phyloP scores from a whole-genome alignment of 1,140 invertebrate genomes.

The Aphidius gifuensis region DNA sequence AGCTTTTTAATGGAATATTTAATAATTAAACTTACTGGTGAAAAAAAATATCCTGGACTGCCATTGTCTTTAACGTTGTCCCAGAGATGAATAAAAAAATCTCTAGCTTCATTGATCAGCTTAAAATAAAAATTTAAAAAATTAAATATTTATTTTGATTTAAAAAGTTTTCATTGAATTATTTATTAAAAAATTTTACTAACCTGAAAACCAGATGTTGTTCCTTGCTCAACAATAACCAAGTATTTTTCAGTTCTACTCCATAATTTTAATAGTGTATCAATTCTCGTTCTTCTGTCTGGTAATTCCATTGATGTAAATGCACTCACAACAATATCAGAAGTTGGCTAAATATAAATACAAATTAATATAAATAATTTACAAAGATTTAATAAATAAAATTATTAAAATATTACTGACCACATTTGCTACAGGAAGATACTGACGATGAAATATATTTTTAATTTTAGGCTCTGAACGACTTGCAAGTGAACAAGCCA shows the following conservation, averaged over 20 bases:
- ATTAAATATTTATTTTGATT: constrained; percentile 13
- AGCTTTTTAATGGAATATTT: no score
- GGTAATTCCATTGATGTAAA: constrained; percentile 80
- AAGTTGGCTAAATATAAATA: constrained; percentile 59
- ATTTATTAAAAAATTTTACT: constrained; percentile 15
- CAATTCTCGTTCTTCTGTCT: constrained; percentile 62
- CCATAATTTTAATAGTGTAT: constrained; percentile 78
- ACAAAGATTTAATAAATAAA: constrained; percentile 14
- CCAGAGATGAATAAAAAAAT: constrained; percentile 62
- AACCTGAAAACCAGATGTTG: constrained; percentile 73
- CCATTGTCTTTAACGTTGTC: constrained; percentile 36
- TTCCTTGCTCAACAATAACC: constrained; percentile 82
- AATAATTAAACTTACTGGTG: constrained; percentile 62
- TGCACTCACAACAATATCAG: constrained; percentile 78
- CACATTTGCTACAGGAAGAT: constrained; percentile 66
- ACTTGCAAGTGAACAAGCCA: constrained; percentile 69
- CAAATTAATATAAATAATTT: constrained; percentile 30
- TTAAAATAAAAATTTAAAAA: constrained; percentile 37
- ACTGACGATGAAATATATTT: constrained; percentile 74
- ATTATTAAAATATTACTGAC: constrained; percentile 45
- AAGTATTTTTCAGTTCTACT: constrained; percentile 79
- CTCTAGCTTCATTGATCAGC: constrained; percentile 70
- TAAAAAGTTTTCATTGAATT: constrained; percentile 11
- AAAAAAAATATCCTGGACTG: constrained; percentile 61
- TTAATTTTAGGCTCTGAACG: constrained; percentile 58